Evolutionary conservation across 2,888 invertebrate species (phyloP), one percentile per base, ranked within the genome.

Genomic region (Drosophila pseudotalamancana): DNA sequence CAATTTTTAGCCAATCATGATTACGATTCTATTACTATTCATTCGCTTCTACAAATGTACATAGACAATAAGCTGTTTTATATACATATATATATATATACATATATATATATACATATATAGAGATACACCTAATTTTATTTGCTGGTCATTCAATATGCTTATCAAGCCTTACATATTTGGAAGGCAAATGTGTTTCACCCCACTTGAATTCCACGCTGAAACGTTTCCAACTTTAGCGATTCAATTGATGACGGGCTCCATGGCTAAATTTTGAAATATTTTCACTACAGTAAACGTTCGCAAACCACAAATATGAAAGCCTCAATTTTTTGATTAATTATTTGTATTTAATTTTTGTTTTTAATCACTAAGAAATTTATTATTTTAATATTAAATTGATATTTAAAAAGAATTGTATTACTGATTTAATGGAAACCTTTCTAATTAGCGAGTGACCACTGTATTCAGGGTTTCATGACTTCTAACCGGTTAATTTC

Each of bases 131-230:
- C 11, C 12, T 18, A 14, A 6, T 14, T 3, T 11, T 16, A 23
- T 9, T 29, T 4, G n/a, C 6, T 39, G 23, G 11, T 34, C 48
- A 54, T 42, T 45, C 35, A 48, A 45, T 51, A 45, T 62, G 62
- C 55, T 71, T 71, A 71, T 71, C 65, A 48, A n/a, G 49, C 23
- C 14, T 3, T 8, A 1, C 35, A 16, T 1, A 71, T 71, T 71
- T 71, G 70, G 16, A 40, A 71, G 48, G 46, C 66, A 37, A 71
- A 71, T 71, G 19, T 21, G 11, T 29, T 11, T 8, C 21, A 9
- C 3, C 11, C 21, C 21, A 29, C 5, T 6, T 31, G 8, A 9
- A 16, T 40, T 45, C 37, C 54, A 49, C 60, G 50, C 48, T 6
- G 2, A 35, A 46, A 48, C 14, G 32, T 18, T 18, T 51, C n/a